Evolutionary conservation across 2,113 vertebrate genomes (phyloP).

Genomic region (Tragelaphus buxtoni): DNA sequence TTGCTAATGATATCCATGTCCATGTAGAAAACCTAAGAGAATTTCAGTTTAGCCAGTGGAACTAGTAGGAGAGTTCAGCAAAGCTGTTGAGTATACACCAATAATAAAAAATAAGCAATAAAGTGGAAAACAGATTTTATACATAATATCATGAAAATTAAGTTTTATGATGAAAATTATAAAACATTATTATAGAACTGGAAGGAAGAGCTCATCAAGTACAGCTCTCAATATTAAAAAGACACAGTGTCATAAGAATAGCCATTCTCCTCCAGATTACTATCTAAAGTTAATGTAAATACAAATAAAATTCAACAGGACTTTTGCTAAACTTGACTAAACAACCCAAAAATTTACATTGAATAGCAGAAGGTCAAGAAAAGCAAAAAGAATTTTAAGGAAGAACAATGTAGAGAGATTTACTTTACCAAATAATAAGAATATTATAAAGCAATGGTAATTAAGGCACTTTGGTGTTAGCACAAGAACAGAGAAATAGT

Average conservation of each 20-base stretch:
- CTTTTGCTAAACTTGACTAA: neutral
- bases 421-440: neutral
- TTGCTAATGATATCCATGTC: neutral
- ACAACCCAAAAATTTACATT: neutral
- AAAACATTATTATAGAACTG: neutral
- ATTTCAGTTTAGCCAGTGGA: conserved; percentile 1
- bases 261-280: neutral
- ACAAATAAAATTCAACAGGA: conserved; percentile 7
- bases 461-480: neutral
- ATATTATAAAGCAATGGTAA: neutral
- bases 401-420: neutral
- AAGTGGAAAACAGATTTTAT: conserved; percentile 6
- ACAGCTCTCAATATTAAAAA: neutral
- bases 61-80: conserved; percentile 10
- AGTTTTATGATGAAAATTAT: neutral
- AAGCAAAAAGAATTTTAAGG: neutral
- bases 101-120: neutral
- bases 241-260: neutral
- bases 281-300: neutral
- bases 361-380: neutral
- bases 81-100: neutral
- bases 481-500: neutral
- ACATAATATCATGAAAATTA: neutral
- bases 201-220: neutral
- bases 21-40: neutral